phyloP scores from a whole-genome alignment of 2,113 vertebrate genomes.

The Centropus bengalensis region DNA sequence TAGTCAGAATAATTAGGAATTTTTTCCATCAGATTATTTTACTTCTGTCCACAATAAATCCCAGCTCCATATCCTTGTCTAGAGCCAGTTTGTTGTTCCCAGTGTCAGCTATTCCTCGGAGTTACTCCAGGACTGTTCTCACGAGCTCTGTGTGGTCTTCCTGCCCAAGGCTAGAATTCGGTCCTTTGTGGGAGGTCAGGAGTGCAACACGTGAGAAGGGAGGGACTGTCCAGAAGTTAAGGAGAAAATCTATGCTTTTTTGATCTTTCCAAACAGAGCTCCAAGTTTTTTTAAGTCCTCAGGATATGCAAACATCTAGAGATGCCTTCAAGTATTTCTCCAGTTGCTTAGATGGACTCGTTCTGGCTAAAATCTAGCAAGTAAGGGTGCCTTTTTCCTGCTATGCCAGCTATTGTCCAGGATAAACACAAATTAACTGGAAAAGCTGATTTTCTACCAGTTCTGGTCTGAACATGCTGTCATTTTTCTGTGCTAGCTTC shows the following conservation, averaged over 20 bases:
- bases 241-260: neutral
- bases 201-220: neutral
- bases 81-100: neutral
- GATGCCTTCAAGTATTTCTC: neutral
- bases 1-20: neutral
- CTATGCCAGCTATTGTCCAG: neutral
- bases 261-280: neutral
- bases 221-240: neutral
- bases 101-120: neutral
- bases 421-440: accelerated
- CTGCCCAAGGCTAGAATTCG: neutral
- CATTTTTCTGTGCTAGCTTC: neutral
- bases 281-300: neutral
- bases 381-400: neutral
- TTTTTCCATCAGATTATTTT: neutral
- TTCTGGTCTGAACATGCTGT: neutral
- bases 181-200: neutral
- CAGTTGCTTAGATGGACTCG: neutral
- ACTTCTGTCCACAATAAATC: neutral
- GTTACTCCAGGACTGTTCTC: neutral
- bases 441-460: neutral
- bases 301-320: neutral
- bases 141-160: accelerated
- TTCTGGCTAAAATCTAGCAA: neutral
- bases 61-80: neutral